These are phyloP conservation scores for Drosophila orosa DNA, from an alignment of 1,140 invertebrate species.

Conservation along the genomic window DNA sequence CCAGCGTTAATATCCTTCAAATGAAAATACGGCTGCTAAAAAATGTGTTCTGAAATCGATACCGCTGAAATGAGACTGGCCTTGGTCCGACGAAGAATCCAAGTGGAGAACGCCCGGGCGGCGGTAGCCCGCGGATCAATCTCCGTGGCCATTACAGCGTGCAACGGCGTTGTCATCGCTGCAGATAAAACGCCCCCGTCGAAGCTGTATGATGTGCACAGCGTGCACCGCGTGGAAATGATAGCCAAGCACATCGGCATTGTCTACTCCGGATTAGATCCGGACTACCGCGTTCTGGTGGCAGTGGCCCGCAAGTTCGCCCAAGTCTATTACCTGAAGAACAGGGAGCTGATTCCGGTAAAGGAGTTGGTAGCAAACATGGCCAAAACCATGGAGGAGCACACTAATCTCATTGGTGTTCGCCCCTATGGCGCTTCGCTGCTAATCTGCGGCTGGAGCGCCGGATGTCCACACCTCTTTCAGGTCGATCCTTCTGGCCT, in stretches of 20 bases:
- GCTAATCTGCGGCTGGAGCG: constrained; percentile 98
- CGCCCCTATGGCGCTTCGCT: constrained; percentile 99
- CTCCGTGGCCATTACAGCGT: constrained; percentile 98
- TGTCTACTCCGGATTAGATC: constrained; percentile 98
- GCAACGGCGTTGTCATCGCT: constrained; percentile 97
- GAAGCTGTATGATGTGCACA: constrained; percentile 97
- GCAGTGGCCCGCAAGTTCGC: constrained; percentile 98
- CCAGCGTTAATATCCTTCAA: background rate
- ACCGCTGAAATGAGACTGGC: too few relatives aligned
- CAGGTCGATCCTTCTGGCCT: constrained; percentile 99
- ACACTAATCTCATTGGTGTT: constrained; percentile 99
- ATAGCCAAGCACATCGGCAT: constrained; percentile 99
- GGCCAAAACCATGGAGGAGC: constrained; percentile 99
- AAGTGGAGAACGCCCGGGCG: constrained; percentile 48
- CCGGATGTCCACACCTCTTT: constrained; percentile 94
- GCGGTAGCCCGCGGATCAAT: constrained; percentile 95
- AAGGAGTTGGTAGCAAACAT: constrained; percentile 97
- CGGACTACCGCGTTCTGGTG: constrained; percentile 95
- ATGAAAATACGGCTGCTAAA: background rate
- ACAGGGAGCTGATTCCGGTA: constrained; percentile 97
- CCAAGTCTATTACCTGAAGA: constrained; percentile 96
- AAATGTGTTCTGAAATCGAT: background rate
- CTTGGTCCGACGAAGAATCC: background rate
- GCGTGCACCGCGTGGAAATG: constrained; percentile 97
- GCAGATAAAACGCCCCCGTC: constrained; percentile 99